Base-by-base conservation (phyloP, 2,797 vertebrate species). In the Urocyon cinereoargenteus region DNA sequence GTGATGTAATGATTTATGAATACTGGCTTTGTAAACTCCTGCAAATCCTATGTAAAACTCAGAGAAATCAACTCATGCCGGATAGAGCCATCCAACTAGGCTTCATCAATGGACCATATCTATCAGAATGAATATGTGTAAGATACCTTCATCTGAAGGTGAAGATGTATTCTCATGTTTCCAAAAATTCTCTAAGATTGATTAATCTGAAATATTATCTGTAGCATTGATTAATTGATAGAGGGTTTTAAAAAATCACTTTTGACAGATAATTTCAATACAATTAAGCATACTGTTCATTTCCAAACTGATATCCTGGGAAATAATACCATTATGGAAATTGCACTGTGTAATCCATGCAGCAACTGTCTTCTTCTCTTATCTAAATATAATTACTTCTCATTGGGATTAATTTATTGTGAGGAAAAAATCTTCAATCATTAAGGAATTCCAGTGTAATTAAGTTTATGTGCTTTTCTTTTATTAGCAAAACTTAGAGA, bases 281-380 rank as follows among this genome's bases (percentile, higher is more conserved):
- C 53, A 91, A 92, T 94, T 68, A 83, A 78, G 5, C 5, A 82
- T 34, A 49, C 6, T 31, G 14, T 78, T 96, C 59, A 85, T 87
- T 95, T 93, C 18, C 16, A 91, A 84, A 84, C n/a, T 83, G 68
- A 96, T 90, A 92, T 90, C 8, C 24, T 94, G n/a, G 68, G 18
- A 85, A 90, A 85, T 86, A 90, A 93, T 79, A 92, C 36, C 70
- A 31, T 92, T 87, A 86, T 89, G 51, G 40, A 95, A 97, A 86
- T 94, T 83, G 6, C 1, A 36, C 26, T 86, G 24, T 78, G 24
- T 49, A 61, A 95, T 92, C 2, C 36, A 84, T 89, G 22, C 13
- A 45, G 7, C 15, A 34, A 13, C 1, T 92, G 22, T 73, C 19
- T 85, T 86, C 24, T 90, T 53, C 49, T 92, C 31, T 59, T 40